Evolutionary conservation across 2,888 invertebrate species (phyloP), one percentile per base, ranked within the genome.

Genomic region (Lasioglossum oenotherae): DNA sequence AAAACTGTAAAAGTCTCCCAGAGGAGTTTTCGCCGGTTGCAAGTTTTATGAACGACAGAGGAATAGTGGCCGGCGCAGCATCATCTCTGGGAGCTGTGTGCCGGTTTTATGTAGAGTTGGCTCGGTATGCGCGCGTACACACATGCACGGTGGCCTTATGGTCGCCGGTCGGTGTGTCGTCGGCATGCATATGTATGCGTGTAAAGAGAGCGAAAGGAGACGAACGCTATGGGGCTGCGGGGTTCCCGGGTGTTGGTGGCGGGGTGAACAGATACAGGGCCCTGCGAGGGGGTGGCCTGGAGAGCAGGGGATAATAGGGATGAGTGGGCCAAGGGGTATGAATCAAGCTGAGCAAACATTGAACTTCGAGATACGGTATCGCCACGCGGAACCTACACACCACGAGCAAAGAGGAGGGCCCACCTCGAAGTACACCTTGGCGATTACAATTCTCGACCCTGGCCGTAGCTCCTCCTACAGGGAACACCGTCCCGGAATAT

Each of bases 331-430:
- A 89, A 88, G 93, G 92, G 93, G 93, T 92, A 94, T 93, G 95
- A 95, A 95, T 95, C 95, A 95, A 95, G 95, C 95, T 95, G 94
- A 93, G 94, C 94, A 95, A 95, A 95, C 95, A 95, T 94, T 93
- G 92, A 93, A 94, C 93, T 94, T 93, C 92, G 93, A 94, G 95
- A 95, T 95, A 95, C 94, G 93, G 92, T 93, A 92, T 93, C 92
- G 93, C 91, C 92, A 90, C 88, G 87, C 83, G 87, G 88, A 90
- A 90, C 88, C 91, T 91, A 91, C 91, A 87, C 87, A 89, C 88
- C 86, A 81, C 88, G 81, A 86, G 87, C 87, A 89, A 89, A 92
- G 88, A 86, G 90, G 76, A 84, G 88, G 85, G 79, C 84, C 82
- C 79, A 88, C 88, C 90, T 84, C 87, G 74, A 87, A 86, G 90